Conservation (phyloP, 2,113 vertebrate genomes). For the Strix aluco region DNA sequence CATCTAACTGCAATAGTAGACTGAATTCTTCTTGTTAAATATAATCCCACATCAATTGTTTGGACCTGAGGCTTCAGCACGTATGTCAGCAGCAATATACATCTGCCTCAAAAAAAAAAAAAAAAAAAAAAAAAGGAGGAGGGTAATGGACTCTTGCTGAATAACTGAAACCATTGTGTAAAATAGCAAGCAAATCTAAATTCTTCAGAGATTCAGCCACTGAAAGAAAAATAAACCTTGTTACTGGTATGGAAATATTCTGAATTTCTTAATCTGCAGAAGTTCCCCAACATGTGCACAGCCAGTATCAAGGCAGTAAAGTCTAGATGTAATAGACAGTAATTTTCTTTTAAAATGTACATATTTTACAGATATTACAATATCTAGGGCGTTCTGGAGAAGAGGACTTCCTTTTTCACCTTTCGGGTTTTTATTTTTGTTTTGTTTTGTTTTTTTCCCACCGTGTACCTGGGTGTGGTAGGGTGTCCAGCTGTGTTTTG, state of each 20-base stretch:
- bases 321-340: not conserved
- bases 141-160: not conserved
- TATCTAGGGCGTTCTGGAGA: not conserved
- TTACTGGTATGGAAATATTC: not conserved
- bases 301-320: not conserved
- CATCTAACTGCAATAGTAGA: not conserved
- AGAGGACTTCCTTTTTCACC: not conserved
- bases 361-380: not conserved
- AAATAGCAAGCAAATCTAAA: not conserved
- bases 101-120: not conserved
- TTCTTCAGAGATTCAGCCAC: not conserved
- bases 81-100: not conserved
- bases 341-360: not conserved
- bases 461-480: not conserved
- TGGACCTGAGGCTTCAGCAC: not conserved
- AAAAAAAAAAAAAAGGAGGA: accelerated
- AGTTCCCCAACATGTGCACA: not conserved
- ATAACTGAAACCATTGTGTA: not conserved
- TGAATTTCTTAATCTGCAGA: not conserved
- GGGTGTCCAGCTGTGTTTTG: not conserved
- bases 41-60: not conserved
- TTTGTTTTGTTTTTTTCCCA: not conserved
- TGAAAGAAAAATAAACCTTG: not conserved
- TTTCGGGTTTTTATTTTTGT: not conserved
- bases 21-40: not conserved